Evolutionary conservation across 2,797 vertebrate genomes (phyloP), one percentile per base, ranked within the genome.

Genomic region (Chrosomus eos): DNA sequence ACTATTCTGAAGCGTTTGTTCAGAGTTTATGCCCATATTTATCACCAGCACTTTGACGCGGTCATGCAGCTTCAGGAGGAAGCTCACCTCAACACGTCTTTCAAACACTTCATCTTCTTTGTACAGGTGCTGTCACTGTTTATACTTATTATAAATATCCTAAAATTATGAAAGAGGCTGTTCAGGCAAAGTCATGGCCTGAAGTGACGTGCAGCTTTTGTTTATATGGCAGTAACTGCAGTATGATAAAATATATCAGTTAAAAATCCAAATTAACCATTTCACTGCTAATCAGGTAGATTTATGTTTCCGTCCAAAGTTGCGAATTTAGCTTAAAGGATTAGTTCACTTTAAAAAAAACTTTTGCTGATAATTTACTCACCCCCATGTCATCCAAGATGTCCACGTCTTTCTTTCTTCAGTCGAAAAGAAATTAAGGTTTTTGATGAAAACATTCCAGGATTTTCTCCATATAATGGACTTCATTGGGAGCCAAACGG

Each of bases 91-190:
- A 99, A 99, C 94, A 99, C 98, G 5, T 99, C 98, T 19, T 99
- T 99, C 94, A 99, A 99, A 94, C 98, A 99, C 97, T 99, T 99
- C 96, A 99, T 99, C 93, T 99, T 98, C 90, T 99, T 99, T 81
- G 97, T 99, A 91, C 98, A 98, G 97, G 98, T 99, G 91, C 13
- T 4, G 0, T 79, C 31, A 28, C 21, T 1, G 3, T 7, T 64
- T 31, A 75, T 26, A 18, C 23, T 71, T 71, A 7, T 23, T 9
- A 40, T 18, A 7, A 60, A 76, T 8, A n/a, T 76, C 13, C n/a
- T 77, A 67, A 67, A 67, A 62, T 18, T 18, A 64, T 18, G n/a
- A 58, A 58, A 38, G 73, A 68, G 11, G 5, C 28, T 4, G 2
- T 53, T 33, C 19, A 33, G 14, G 13, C 31, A n/a, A 16, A 75